Conservation (phyloP, 2,888 invertebrate genomes). For the Andrena praecox region DNA sequence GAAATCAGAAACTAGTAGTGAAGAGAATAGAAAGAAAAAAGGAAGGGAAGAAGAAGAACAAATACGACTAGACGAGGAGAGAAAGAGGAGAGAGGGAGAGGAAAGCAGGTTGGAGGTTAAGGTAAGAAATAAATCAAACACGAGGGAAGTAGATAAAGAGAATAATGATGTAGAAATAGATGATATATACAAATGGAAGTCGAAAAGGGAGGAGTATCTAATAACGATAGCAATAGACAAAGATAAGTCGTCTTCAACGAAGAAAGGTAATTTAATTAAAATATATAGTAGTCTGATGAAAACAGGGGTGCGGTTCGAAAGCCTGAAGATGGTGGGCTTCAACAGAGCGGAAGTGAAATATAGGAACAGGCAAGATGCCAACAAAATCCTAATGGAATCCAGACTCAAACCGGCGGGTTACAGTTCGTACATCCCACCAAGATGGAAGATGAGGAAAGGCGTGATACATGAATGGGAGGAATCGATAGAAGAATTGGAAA, state of each 20-base stretch:
- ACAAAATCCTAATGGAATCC: neutral
- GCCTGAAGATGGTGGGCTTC: neutral
- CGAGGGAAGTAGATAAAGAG: no score
- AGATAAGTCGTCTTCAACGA: neutral
- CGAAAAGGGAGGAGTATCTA: neutral
- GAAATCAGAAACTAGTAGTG: no score
- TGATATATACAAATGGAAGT: neutral
- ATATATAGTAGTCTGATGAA: neutral
- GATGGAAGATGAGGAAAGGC: neutral
- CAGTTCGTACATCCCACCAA: neutral
- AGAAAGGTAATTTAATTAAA: neutral
- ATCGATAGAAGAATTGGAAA: no score
- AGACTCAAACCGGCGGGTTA: neutral
- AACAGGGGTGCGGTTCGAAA: neutral
- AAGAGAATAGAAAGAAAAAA: no score
- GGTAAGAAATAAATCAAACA: no score
- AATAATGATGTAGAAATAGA: neutral
- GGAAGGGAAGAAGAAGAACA: no score
- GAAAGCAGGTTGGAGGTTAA: no score
- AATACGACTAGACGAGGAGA: no score
- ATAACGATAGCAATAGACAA: neutral
- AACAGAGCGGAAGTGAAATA: neutral
- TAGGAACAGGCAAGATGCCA: neutral
- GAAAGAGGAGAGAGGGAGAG: no score
- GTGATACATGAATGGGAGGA: neutral